phyloP scores from a whole-genome alignment of 2,797 vertebrate species.

The Podargus strigoides region DNA sequence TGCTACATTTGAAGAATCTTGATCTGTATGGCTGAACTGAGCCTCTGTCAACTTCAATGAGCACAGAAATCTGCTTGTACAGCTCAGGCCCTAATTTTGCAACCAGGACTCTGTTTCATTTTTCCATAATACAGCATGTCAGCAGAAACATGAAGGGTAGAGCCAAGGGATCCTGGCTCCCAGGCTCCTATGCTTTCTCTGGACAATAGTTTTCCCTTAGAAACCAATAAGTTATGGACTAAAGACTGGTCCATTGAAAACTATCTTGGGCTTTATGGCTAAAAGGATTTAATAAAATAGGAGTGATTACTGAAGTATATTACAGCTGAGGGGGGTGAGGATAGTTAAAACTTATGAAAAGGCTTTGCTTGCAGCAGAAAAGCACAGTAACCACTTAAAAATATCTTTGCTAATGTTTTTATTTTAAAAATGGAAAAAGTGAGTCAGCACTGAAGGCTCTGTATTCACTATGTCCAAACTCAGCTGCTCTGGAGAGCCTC shows the following conservation, averaged over 20 bases:
- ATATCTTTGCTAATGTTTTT: constrained; percentile 51
- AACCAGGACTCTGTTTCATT: constrained; percentile 18
- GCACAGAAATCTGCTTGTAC: neutral
- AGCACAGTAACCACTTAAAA: constrained; percentile 31
- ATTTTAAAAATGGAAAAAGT: constrained; percentile 63
- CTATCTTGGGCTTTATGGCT: neutral
- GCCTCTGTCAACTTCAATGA: neutral
- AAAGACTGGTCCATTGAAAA: neutral
- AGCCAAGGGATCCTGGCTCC: constrained; percentile 23
- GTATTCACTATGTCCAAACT: constrained; percentile 19
- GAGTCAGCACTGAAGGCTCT: constrained; percentile 38
- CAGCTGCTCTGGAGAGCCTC: constrained; percentile 37
- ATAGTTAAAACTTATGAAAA: constrained; percentile 1
- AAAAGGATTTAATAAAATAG: neutral
- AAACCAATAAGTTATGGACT: constrained; percentile 31
- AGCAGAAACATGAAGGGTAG: constrained; percentile 1
- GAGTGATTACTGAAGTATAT: constrained; percentile 1
- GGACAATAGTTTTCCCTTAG: constrained; percentile 12
- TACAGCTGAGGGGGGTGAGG: neutral
- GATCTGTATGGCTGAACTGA: neutral
- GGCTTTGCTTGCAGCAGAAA: constrained; percentile 33
- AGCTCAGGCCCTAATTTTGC: neutral
- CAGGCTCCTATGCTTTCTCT: neutral
- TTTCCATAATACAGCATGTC: constrained; percentile 42
- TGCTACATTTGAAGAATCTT: neutral